These are phyloP conservation scores for Siniperca knerii DNA, from an alignment of 2,113 vertebrate species.

Conservation along the genomic window DNA sequence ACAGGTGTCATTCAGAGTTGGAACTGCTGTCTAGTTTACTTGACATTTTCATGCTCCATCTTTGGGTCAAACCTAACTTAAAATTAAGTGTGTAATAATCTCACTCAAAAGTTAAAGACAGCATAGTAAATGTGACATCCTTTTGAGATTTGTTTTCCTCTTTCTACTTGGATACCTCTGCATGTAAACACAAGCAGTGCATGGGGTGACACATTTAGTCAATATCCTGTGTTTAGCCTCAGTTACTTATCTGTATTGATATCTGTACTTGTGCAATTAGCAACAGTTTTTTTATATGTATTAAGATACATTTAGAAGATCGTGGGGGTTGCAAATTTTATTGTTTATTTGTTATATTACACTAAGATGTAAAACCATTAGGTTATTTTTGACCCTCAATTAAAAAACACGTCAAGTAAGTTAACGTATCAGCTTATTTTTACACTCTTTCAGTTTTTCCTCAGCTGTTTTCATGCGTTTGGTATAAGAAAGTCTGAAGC, in stretches of 20 bases:
- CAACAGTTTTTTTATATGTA: background rate
- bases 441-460: background rate
- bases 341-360: background rate
- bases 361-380: background rate
- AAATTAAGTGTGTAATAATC: background rate
- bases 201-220: background rate
- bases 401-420: background rate
- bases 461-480: background rate
- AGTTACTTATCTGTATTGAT: background rate
- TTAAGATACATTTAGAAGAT: background rate
- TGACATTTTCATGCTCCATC: conserved; percentile 12
- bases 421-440: background rate
- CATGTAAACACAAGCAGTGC: background rate
- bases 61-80: conserved; percentile 6
- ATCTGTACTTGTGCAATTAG: background rate
- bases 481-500: too few relatives aligned
- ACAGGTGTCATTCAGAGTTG: conserved; percentile 20
- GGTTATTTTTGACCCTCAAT: background rate
- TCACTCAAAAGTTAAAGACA: background rate
- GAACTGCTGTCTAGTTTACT: background rate
- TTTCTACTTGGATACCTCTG: background rate
- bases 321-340: background rate
- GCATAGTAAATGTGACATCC: background rate
- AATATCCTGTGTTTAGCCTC: background rate
- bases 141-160: background rate